Evolutionary conservation across 2,888 invertebrate genomes (phyloP).

Genomic region (Diloba caeruleocephala): DNA sequence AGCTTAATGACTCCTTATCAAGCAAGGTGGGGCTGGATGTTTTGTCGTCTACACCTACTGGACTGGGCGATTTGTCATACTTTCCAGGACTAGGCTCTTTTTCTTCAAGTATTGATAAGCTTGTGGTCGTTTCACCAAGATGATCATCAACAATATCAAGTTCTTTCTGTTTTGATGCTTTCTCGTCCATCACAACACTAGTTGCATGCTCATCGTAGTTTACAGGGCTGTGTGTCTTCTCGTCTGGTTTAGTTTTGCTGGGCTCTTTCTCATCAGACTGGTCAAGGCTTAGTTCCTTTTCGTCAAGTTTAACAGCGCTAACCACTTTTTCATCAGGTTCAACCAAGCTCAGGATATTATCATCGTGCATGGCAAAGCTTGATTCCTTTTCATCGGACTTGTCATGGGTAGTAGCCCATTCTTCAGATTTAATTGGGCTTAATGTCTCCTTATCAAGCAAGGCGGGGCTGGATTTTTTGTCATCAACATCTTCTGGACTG

Average conservation of each 20-base stretch:
- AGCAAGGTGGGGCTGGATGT: conserved; percentile 5
- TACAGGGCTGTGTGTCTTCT: conserved; percentile 6
- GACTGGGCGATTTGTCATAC: neutral
- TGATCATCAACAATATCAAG: too few species aligned
- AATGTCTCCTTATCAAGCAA: conserved; percentile 21
- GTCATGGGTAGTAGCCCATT: too few species aligned
- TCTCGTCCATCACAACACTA: conserved; percentile 3
- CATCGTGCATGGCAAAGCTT: too few species aligned
- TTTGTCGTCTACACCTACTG: neutral
- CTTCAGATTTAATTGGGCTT: conserved; percentile 16
- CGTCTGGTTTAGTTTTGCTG: neutral
- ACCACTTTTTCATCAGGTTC: conserved; percentile 2
- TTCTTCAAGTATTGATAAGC: conserved; percentile 3
- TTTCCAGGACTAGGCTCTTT: too few species aligned
- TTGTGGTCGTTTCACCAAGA: conserved; percentile 14
- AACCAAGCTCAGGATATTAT: too few species aligned
- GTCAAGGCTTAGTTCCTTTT: neutral
- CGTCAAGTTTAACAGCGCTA: conserved; percentile 1
- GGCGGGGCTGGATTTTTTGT: conserved; percentile 1
- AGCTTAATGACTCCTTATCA: conserved; percentile 9
- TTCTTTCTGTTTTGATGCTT: too few species aligned
- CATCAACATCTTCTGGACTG: conserved; percentile 16
- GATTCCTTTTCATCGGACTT: too few species aligned
- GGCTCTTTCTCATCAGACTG: neutral
- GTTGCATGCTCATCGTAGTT: conserved; percentile 14